Conservation (phyloP, 2,113 vertebrate species). For the Alethe castanea region DNA sequence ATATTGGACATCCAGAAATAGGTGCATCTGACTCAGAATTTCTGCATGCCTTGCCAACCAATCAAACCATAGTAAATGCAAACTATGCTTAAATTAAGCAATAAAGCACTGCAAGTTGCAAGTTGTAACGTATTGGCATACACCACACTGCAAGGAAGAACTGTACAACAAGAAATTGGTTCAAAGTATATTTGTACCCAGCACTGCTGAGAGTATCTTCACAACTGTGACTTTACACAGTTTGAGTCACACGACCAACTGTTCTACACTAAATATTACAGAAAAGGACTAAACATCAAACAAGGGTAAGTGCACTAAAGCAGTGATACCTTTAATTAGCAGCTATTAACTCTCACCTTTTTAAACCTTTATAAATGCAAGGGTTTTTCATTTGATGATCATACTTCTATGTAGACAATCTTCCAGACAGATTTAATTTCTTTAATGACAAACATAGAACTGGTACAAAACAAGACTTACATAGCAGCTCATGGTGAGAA, state of each 20-base stretch:
- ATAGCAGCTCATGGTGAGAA: background rate
- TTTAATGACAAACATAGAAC: background rate
- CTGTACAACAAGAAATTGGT: slow-evolving; percentile 1
- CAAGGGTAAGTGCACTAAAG: background rate
- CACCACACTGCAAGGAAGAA: background rate
- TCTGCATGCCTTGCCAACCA: slow-evolving; percentile 58
- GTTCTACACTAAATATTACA: background rate
- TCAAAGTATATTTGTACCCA: background rate
- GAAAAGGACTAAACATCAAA: background rate
- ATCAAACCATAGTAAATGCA: slow-evolving; percentile 30
- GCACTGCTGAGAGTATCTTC: background rate
- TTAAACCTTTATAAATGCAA: background rate
- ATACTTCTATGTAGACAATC: background rate
- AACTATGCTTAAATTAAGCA: slow-evolving; percentile 57
- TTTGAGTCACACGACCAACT: background rate
- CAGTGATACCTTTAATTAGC: background rate
- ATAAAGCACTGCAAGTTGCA: slow-evolving; percentile 23
- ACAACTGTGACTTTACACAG: background rate
- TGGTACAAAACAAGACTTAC: background rate
- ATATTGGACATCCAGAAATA: slow-evolving; percentile 48
- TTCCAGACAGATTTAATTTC: background rate
- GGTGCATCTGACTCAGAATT: slow-evolving; percentile 67
- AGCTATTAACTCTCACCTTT: background rate
- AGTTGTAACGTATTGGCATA: background rate
- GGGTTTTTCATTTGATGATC: background rate